Evolutionary conservation across 2,797 vertebrate species (phyloP), one percentile per base, ranked within the genome.

Genomic region (Esox lucius): DNA sequence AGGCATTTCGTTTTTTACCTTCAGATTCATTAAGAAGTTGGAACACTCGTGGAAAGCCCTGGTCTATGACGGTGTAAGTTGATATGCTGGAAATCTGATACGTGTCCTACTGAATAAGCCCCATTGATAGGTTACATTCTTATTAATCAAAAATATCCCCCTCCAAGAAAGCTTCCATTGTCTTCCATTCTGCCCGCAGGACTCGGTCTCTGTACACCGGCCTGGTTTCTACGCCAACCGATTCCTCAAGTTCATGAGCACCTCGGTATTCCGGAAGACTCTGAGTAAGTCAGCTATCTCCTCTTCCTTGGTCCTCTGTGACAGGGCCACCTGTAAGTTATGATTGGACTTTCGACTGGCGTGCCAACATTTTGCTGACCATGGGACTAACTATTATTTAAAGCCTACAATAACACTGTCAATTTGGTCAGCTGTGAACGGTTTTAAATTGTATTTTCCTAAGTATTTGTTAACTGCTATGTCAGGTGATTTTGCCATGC

Each of bases 41-140:
- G 98, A 99, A 75, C 98, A 99, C 92, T 99, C 98, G 16, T 99
- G 98, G 97, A 99, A 99, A 90, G 97, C 98, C 59, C 94, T 99
- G 76, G 96, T 99, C 85, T 98, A 98, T 80, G 98, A 98, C 81
- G 97, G 98, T 26, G 98, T 98, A 92, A 94, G 96, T 93, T 67
- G 77, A 91, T 78, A 73, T 35, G 31, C 22, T 68, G 39, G 68
- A 72, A 70, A 86, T 81, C 76, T 65, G 77, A 85, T 71, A 26
- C 64, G 71, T 62, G 67, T 74, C 53, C 85, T 81, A 73, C 69
- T 89, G 68, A 92, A 87, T 78, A 82, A 75, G 72, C 75, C 66
- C 75, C 84, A 81, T 86, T 74, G 28, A 46, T 68, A 73, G 59
- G 26, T 80, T 39, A 51, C 77, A 68, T 68, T 66, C 80, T 82